Conservation (phyloP, 2,888 invertebrate genomes). For the Oegoconia quadripuncta region DNA sequence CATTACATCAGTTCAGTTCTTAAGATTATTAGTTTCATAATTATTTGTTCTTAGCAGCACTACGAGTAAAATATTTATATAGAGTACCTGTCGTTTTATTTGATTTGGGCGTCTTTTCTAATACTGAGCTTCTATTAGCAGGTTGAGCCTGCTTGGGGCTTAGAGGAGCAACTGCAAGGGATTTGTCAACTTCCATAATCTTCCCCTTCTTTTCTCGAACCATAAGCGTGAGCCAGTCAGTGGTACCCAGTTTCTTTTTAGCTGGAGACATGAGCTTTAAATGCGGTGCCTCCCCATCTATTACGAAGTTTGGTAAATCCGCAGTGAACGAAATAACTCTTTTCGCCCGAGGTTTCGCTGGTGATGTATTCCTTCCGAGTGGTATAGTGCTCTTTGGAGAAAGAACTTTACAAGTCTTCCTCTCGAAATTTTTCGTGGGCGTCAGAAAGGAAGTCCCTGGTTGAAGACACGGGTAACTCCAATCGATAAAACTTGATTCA, state of each 20-base stretch:
- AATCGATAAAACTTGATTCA: conserved; percentile 24
- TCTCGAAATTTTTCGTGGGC: conserved; percentile 54
- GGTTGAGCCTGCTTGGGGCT: conserved; percentile 48
- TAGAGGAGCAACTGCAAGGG: conserved; percentile 24
- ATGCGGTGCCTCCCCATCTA: conserved; percentile 88
- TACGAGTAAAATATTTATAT: conserved; percentile 54
- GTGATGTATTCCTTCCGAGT: conserved; percentile 34
- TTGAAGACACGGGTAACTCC: conserved; percentile 36
- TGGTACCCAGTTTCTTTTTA: conserved; percentile 79
- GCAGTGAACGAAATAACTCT: conserved; percentile 75
- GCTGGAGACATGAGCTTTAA: conserved; percentile 84
- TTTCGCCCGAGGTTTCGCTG: conserved; percentile 34
- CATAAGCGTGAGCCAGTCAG: conserved; percentile 83
- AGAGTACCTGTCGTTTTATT: conserved; percentile 44
- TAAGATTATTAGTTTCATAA: neutral
- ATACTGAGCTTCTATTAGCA: conserved; percentile 33
- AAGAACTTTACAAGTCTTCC: conserved; percentile 34
- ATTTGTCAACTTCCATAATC: conserved; percentile 1
- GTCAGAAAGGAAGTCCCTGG: conserved; percentile 55
- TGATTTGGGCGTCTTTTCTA: conserved; percentile 45
- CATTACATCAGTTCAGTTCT: neutral
- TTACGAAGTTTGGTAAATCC: conserved; percentile 87
- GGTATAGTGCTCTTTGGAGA: conserved; percentile 48
- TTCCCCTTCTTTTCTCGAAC: conserved; percentile 31
- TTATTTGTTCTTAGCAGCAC: conserved; percentile 33